Conservation (phyloP, 2,797 vertebrate species). For the Simalia tracyae region DNA sequence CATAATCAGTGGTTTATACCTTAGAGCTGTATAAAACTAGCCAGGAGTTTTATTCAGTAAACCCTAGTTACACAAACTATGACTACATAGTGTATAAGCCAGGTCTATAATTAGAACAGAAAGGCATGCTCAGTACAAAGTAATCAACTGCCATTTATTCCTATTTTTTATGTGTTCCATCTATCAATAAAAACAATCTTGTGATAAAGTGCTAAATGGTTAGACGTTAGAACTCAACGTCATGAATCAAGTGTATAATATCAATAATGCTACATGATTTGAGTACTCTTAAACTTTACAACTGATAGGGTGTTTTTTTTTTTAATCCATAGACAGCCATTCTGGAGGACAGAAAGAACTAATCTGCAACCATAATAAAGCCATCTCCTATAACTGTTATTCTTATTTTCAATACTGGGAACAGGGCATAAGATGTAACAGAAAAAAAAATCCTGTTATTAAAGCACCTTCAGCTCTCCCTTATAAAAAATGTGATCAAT, state of each 20-base stretch:
- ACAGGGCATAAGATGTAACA: not conserved
- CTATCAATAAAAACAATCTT: conserved; percentile 13
- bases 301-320: conserved; percentile 15
- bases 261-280: conserved; percentile 38
- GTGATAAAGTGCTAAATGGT: conserved; percentile 27
- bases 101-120: not conserved
- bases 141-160: not conserved
- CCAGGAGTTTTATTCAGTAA: not conserved
- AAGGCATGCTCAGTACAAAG: not conserved
- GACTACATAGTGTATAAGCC: no score
- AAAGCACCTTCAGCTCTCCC: conserved; percentile 26
- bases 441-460: not conserved
- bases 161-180: conserved; percentile 23
- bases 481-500: conserved; percentile 28
- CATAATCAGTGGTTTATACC: not conserved
- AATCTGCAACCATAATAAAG: conserved; percentile 19
- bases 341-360: not conserved
- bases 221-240: conserved; percentile 25
- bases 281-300: conserved; percentile 47
- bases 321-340: conserved; percentile 38
- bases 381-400: conserved; percentile 25
- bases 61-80: not conserved
- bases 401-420: conserved; percentile 13
- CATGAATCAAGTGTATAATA: conserved; percentile 27
- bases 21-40: not conserved